phyloP scores from a whole-genome alignment of 2,888 invertebrate genomes.

The Drosophila longiperda region DNA sequence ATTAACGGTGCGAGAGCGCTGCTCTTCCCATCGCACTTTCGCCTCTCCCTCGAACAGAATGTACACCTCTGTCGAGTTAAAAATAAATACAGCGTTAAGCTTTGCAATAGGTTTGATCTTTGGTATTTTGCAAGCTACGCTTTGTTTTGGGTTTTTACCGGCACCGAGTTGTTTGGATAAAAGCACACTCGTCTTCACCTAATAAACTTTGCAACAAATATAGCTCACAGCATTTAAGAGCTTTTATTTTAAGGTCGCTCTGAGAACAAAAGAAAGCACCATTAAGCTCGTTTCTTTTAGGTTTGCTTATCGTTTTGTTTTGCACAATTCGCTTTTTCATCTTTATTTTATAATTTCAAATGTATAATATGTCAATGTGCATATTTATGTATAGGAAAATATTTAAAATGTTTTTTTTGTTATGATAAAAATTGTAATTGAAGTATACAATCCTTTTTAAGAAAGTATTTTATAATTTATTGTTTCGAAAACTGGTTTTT shows the following conservation, averaged over 20 bases:
- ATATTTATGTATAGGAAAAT: neutral
- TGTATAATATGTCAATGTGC: neutral
- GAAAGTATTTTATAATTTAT: neutral
- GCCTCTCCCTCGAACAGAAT: constrained; percentile 68
- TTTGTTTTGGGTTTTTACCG: constrained; percentile 19
- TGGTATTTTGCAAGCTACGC: neutral
- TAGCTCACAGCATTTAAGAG: neutral
- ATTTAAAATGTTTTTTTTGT: neutral
- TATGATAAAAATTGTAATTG: neutral
- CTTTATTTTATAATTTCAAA: neutral
- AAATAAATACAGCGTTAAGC: neutral
- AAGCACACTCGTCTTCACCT: constrained; percentile 6
- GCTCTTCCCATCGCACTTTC: constrained; percentile 70
- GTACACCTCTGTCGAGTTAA: constrained; percentile 47
- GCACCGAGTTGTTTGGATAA: neutral
- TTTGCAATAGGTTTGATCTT: neutral
- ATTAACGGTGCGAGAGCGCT: constrained; percentile 25
- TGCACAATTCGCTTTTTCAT: neutral
- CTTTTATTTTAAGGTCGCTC: neutral
- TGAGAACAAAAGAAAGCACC: neutral
- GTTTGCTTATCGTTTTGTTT: neutral
- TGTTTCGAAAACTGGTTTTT: neutral
- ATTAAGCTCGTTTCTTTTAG: constrained; percentile 2
- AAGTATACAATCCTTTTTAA: neutral
- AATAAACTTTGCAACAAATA: neutral